Base-by-base conservation (phyloP, 2,113 vertebrate genomes). In the Recurvirostra avosetta region DNA sequence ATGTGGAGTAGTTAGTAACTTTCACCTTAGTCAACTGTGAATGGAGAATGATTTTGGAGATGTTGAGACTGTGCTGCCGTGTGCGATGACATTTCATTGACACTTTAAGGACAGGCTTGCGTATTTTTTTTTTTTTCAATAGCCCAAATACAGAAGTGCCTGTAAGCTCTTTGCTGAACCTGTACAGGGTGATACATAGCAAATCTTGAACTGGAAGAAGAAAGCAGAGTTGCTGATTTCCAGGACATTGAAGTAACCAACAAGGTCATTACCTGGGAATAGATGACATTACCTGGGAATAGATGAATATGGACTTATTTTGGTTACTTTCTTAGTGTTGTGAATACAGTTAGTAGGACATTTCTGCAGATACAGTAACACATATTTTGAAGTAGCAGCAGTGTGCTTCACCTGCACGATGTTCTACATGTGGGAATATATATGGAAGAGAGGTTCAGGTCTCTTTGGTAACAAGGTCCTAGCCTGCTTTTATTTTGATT, bases 401-500 rank as follows among this genome's bases (percentile, higher is more conserved):
- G 23, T 80, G 68, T 70, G 19, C 34, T 91, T 92, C 73, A 65
- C 21, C 30, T 89, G 67, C 61, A 63, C 16, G 26, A 8, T 81
- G 43, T 62, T 88, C 50, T 72, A 11, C 45, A 8, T 52, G 22
- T 71, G 61, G 58, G 62, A 94, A 49, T 88, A 67, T 50, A 30
- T 73, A 26, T 76, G 74, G 77, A 74, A 76, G 66, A 86, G 81
- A 63, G 49, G 61, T 27, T 70, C 67, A 90, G 53, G 25, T 95
- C 38, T 88, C 40, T 87, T n/a, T 86, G 72, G 56, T 92, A 92
- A 75, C 41, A 84, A 76, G 86, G 72, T 62, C 50, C 63, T 76
- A 72, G 56, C 45, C 36, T 86, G 71, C 68, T 83, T 92, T 92
- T 94, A 41, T 84, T 88, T 88, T 82, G 26, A 52, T 90, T 96